A percentile compares a stretch with the other conserved stretches of the same genome.
Evolutionary conservation across 2,797 vertebrate species (phyloP).

Genomic region (Menidia menidia): DNA sequence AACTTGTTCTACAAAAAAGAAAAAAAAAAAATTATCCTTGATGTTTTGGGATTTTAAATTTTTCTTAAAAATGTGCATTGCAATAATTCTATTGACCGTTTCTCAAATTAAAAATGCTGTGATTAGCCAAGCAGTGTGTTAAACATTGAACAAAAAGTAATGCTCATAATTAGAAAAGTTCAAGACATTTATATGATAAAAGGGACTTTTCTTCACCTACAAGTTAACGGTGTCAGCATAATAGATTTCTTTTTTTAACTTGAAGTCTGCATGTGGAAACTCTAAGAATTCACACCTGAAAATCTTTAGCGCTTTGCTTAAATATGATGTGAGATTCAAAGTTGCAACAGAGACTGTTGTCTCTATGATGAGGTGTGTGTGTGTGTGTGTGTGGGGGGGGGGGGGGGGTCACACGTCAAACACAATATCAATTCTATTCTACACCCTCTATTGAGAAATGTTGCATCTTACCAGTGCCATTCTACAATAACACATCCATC

Average conservation of each 20-base stretch:
- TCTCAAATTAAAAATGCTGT: constrained; percentile 20
- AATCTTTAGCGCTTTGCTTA: constrained; percentile 12
- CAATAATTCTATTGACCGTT: constrained; percentile 32
- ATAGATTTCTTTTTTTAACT: constrained; percentile 15
- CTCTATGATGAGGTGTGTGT: constrained; percentile 37
- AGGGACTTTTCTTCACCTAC: constrained; percentile 19
- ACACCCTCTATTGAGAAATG: constrained; percentile 55
- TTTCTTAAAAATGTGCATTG: no score
- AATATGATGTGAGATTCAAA: constrained; percentile 30
- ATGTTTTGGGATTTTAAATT: no score
- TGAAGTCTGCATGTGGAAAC: constrained; percentile 9
- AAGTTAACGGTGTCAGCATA: constrained; percentile 33
- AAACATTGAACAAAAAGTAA: constrained; percentile 63
- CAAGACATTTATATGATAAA: constrained; percentile 43
- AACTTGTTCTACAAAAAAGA: no score
- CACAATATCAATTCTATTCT: constrained; percentile 69
- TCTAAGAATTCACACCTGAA: constrained; percentile 11
- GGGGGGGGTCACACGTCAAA: constrained; percentile 53
- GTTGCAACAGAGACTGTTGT: constrained; percentile 29
- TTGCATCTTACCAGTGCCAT: constrained; percentile 80
- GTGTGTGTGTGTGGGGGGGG: not conserved
- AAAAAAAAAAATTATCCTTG: no score
- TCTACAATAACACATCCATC: constrained; percentile 82
- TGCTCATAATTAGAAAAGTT: constrained; percentile 51
- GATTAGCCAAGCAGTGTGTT: constrained; percentile 42